These are phyloP conservation scores for Orthosia gracilis DNA, from an alignment of 2,888 invertebrate species.

Conservation along the genomic window DNA sequence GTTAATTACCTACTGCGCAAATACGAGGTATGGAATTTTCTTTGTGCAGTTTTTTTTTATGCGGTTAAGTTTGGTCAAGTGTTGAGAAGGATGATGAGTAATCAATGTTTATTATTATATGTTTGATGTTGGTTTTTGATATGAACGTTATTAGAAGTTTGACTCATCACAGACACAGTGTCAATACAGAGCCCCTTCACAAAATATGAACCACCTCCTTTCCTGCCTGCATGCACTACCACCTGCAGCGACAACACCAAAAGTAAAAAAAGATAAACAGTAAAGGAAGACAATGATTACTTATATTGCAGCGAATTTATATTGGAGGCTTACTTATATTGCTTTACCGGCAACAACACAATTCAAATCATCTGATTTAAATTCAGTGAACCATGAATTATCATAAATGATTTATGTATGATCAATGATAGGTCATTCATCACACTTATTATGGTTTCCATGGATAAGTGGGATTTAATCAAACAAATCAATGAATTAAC, in stretches of 20 bases:
- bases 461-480: neutral
- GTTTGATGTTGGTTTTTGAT: conserved; percentile 12
- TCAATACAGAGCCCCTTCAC: too few species aligned
- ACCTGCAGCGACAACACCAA: too few species aligned
- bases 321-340: neutral
- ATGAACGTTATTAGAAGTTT: neutral
- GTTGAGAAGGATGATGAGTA: conserved; percentile 24
- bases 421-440: conserved; percentile 20
- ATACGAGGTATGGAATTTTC: conserved; percentile 20
- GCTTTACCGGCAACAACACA: neutral
- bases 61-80: conserved; percentile 28
- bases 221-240: too few species aligned
- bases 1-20: conserved; percentile 45
- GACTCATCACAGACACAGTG: too few species aligned
- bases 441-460: neutral
- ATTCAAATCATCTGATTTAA: conserved; percentile 13
- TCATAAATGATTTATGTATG: conserved; percentile 35
- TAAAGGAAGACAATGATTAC: neutral
- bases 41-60: conserved; percentile 12
- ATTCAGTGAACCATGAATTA: conserved; percentile 24
- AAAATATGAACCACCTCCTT: too few species aligned
- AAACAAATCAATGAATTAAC: neutral
- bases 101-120: conserved; percentile 17
- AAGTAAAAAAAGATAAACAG: neutral
- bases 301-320: too few species aligned